Percentiles rank a stretch among this genome's conserved stretches.
These are phyloP conservation scores for Synanthedon vespiformis DNA, from an alignment of 2,888 invertebrate species.

Conservation along the genomic window DNA sequence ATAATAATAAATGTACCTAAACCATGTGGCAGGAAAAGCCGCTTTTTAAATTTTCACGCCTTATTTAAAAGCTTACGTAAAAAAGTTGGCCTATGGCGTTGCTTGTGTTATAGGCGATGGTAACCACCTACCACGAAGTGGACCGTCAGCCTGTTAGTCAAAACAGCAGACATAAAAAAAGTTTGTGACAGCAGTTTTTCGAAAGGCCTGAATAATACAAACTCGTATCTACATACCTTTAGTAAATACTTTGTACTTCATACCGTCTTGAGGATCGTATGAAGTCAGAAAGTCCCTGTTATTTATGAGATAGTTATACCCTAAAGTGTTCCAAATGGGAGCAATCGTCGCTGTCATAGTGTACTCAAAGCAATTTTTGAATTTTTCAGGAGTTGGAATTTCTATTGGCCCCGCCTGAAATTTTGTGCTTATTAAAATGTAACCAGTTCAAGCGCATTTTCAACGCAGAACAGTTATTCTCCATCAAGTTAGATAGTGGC, in stretches of 20 bases:
- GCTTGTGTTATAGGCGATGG: no score
- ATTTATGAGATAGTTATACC: conserved; percentile 41
- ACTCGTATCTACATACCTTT: conserved; percentile 18
- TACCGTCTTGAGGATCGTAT: conserved; percentile 37
- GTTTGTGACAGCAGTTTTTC: no score
- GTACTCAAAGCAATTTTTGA: conserved; percentile 47
- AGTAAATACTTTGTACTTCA: conserved; percentile 28
- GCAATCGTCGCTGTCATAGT: conserved; percentile 54
- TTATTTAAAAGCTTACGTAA: no score
- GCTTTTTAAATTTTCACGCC: no score
- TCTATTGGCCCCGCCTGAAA: conserved; percentile 40
- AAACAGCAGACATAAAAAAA: no score
- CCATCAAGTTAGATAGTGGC: no score
- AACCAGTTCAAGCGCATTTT: not conserved
- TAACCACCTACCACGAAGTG: no score
- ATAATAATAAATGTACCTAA: conserved; percentile 2
- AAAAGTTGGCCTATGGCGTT: no score
- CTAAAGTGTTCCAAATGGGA: conserved; percentile 48
- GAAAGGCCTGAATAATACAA: no score
- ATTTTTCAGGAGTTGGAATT: conserved; percentile 31
- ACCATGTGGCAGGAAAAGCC: no score
- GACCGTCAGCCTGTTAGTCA: no score
- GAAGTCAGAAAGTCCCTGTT: conserved; percentile 47
- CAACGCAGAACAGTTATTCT: no score
- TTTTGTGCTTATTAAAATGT: not conserved